Evolutionary conservation across 2,888 invertebrate species (phyloP), one percentile per base, ranked within the genome.

Genomic region (Pheosia tremula): DNA sequence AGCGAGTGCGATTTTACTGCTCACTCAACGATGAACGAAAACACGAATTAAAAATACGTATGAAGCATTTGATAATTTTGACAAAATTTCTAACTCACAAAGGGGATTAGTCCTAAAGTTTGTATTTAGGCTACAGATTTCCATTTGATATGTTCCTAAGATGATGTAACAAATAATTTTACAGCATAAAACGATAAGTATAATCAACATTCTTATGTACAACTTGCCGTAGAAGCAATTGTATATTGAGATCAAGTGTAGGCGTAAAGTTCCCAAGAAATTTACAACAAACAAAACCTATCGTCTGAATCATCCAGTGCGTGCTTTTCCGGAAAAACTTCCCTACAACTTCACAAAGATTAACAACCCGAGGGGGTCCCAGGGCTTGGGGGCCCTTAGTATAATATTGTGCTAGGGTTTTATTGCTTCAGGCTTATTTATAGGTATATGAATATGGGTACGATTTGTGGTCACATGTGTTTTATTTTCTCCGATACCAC

Each of bases 291-390:
- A 4, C n/a, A 63, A 62, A 66, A 69, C 62, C 71, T 67, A 66
- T 61, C 71, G 71, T 84, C 24, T 90, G 89, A 89, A 81, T 90
- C 87, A 89, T 78, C 70, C 76, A 52, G 67, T 82, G 83, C 84
- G 80, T 83, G 81, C 74, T 82, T 84, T 77, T 82, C 67, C 75
- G 73, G 82, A 81, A 86, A 83, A 81, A 78, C 72, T 74, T 64
- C 68, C 67, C 67, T 73, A 71, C 69, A 71, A 76, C 77, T 70
- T 73, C 61, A 71, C 67, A 75, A 79, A 84, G 85, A 87, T 86
- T 87, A 85, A 84, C 77, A 77, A 71, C 80, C 74, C 57, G 61
- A 74, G 83, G 83, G 24, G 24, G 24, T 24, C 24, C 24, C 24
- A 24, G 24, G 78, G 67, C 63, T 60, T 65, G 61, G 61, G 71